These are phyloP conservation scores for Nyctalus aviator DNA, from an alignment of 2,797 vertebrate species.

Conservation along the genomic window DNA sequence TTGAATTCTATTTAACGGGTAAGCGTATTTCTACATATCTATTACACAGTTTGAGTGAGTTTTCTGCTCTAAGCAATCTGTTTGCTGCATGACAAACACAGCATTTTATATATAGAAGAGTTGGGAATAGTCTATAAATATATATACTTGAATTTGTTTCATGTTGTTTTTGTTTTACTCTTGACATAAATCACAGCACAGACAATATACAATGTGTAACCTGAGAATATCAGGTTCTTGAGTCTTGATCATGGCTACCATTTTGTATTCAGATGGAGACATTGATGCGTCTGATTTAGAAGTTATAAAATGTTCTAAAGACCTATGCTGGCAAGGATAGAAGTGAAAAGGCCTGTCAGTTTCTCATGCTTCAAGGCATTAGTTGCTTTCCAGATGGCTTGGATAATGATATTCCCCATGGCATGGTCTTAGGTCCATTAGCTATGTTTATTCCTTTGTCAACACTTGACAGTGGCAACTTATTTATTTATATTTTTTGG, in stretches of 20 bases:
- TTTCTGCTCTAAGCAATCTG: not conserved
- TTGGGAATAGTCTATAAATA: not conserved
- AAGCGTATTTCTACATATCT: not conserved
- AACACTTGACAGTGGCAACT: not conserved
- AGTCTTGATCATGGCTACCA: not conserved
- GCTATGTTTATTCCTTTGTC: not conserved
- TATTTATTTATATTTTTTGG: not conserved
- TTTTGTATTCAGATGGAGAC: not conserved
- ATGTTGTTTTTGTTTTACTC: not conserved
- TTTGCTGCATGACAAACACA: not conserved
- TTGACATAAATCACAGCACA: not conserved
- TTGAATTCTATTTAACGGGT: not conserved
- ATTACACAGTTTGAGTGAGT: not conserved
- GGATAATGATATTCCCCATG: not conserved
- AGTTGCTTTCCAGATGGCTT: slow-evolving; percentile 55
- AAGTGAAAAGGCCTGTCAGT: slow-evolving; percentile 52
- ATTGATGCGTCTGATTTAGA: not conserved
- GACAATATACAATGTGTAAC: not conserved
- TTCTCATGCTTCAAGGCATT: slow-evolving; percentile 11
- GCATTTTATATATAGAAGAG: not conserved
- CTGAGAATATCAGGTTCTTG: not conserved
- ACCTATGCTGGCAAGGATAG: slow-evolving; percentile 26
- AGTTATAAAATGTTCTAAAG: not conserved
- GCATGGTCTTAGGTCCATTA: not conserved
- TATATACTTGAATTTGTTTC: not conserved